A percentile compares a stretch with the other conserved stretches of the same genome.
phyloP scores from a whole-genome alignment of 2,113 vertebrate species.

The Girardinichthys multiradiatus region DNA sequence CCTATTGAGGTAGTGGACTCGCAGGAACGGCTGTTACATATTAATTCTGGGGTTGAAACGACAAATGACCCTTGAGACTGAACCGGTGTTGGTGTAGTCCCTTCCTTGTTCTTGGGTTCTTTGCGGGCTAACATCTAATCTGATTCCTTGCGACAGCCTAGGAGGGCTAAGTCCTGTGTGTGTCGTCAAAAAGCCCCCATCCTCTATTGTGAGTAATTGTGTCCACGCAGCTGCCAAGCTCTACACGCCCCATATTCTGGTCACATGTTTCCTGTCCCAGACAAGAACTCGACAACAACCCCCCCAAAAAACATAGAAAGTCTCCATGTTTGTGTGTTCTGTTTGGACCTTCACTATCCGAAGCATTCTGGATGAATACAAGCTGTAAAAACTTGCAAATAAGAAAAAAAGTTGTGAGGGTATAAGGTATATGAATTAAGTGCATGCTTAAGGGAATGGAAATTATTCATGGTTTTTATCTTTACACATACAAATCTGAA shows the following conservation, averaged over 20 bases:
- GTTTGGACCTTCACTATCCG: conserved; percentile 7
- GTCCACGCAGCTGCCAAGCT: conserved; percentile 43
- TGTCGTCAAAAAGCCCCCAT: conserved; percentile 46
- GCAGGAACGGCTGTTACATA: conserved; percentile 9
- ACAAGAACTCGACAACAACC: conserved; percentile 36
- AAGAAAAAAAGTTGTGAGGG: background rate
- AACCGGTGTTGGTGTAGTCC: conserved; percentile 48
- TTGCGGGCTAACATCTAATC: conserved; percentile 48
- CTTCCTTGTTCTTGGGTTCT: conserved; percentile 28
- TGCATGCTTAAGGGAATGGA: background rate
- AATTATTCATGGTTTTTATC: background rate
- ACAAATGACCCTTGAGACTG: conserved; percentile 24
- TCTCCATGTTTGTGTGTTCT: conserved; percentile 21
- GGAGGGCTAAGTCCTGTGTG: conserved; percentile 40
- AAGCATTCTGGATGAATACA: background rate
- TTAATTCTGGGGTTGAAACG: background rate
- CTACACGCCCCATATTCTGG: conserved; percentile 46
- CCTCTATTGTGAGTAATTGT: conserved; percentile 22
- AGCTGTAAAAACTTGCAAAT: background rate
- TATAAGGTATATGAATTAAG: background rate
- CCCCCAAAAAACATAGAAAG: background rate
- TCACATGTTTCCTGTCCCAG: conserved; percentile 63
- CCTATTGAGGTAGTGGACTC: conserved; percentile 2
- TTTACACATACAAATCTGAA: background rate
- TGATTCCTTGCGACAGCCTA: conserved; percentile 50